Base-by-base conservation (phyloP, 2,113 vertebrate genomes). In the Astatoreochromis straeleni region DNA sequence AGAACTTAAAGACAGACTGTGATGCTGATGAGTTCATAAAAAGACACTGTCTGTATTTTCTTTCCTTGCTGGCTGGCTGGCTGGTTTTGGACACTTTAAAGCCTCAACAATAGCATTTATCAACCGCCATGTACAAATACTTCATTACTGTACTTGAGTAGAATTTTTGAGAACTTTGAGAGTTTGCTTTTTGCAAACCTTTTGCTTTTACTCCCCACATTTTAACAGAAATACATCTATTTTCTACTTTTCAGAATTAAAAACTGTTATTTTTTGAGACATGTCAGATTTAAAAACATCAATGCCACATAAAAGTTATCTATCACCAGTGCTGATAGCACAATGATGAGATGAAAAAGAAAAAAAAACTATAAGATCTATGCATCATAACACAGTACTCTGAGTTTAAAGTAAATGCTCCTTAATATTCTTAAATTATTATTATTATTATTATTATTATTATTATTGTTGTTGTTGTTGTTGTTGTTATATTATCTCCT, bases 401-500 rank as follows among this genome's bases (percentile, higher is more conserved):
- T 63, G 58, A 33, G 58, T 33, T 35, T 63, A 63, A 35, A 63
- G 58, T 35, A 63, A 63, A 63, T 33, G 58, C 29, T 63, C 31
- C 58, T 63, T 63, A 63, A 63, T 58, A 31, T 58, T 58, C 26
- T 58, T 31, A 58, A 31, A 58, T 58, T 17, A 58, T 31, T 31
- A 5, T 58, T 45, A 16, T 16, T 45, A 3, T 47, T 47, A 4
- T 47, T 21, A 1, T 51, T 51, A 4, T 51, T 54, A 0, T 53
- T 51, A 0, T 51, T 47, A 0, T 45, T 17, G 0, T 8, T 45
- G 0, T 42, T 13, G 1, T 42, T 19, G 0, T 49, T 45, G 1
- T 42, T 13, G 1, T 45, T 14, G 0, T 45, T 63, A 19, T 33
- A 63, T 63, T 63, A 33, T 0, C 29, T 63, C 19, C 5, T 63